phyloP scores from a whole-genome alignment of 1,140 invertebrate genomes.

The Dolichoris vasculosae region DNA sequence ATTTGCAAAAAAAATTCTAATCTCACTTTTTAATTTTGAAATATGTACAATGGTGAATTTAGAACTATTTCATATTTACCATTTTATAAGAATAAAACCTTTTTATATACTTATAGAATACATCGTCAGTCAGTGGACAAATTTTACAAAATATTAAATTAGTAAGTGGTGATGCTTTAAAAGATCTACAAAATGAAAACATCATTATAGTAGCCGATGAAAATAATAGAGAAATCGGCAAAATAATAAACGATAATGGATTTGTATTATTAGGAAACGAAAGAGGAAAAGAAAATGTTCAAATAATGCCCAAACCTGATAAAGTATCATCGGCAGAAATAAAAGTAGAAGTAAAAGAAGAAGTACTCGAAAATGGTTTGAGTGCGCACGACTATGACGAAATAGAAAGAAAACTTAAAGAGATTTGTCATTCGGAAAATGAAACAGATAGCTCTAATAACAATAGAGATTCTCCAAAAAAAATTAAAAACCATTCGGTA shows the following conservation, averaged over 20 bases:
- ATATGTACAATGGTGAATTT: neutral
- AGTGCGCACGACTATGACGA: slow-evolving; percentile 60
- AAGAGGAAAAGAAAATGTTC: slow-evolving; percentile 40
- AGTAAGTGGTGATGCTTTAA: slow-evolving; percentile 39
- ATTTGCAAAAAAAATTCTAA: neutral
- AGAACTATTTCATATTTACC: neutral
- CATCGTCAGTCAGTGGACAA: slow-evolving; percentile 30
- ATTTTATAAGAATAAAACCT: neutral
- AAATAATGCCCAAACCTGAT: slow-evolving; percentile 32
- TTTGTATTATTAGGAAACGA: slow-evolving; percentile 51
- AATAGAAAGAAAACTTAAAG: slow-evolving; percentile 56
- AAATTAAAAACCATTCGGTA: slow-evolving; percentile 21
- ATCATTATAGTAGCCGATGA: slow-evolving; percentile 58
- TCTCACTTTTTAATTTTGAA: neutral
- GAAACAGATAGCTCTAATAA: slow-evolving; percentile 41
- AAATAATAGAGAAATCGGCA: slow-evolving; percentile 54
- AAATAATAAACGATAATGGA: slow-evolving; percentile 56
- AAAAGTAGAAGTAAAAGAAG: slow-evolving; percentile 59
- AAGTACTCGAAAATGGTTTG: slow-evolving; percentile 52
- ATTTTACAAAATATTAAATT: slow-evolving; percentile 49
- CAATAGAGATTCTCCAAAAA: slow-evolving; percentile 50
- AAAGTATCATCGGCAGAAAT: slow-evolving; percentile 33
- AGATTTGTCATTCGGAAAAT: slow-evolving; percentile 46
- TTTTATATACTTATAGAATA: slow-evolving; percentile 23
- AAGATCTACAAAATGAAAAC: slow-evolving; percentile 53